A percentile compares a stretch with the other conserved stretches of the same genome.
These are phyloP conservation scores for Nothocercus nigrocapillus DNA, from an alignment of 2,113 vertebrate species.

Conservation along the genomic window DNA sequence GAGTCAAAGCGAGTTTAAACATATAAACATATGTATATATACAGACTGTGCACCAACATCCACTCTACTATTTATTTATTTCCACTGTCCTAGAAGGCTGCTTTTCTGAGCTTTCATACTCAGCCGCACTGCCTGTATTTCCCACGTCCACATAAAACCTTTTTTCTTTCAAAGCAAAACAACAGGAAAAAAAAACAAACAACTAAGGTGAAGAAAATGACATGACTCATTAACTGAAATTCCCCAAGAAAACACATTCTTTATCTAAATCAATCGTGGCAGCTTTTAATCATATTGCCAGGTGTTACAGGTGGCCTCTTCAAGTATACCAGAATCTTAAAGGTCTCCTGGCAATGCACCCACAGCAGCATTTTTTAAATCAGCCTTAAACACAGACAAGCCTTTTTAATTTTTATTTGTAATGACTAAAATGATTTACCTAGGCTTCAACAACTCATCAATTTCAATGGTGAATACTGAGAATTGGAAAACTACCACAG, in stretches of 20 bases:
- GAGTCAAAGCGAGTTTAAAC: not conserved
- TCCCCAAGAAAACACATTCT: not conserved
- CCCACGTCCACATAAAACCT: not conserved
- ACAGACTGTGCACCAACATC: not conserved
- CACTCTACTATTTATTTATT: not conserved
- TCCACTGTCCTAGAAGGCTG: not conserved
- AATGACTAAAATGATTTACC: not conserved
- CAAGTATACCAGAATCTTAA: not conserved
- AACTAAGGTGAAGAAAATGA: conserved; percentile 5
- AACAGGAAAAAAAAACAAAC: not conserved
- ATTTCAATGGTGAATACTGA: not conserved
- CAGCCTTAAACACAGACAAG: not conserved
- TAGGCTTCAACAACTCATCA: not conserved
- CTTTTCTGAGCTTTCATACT: not conserved
- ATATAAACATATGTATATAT: rapidly evolving
- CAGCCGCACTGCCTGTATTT: not conserved
- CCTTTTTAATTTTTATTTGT: conserved; percentile 50
- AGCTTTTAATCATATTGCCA: conserved; percentile 38
- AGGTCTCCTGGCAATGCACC: not conserved
- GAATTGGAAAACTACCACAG: not conserved
- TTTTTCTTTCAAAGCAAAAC: not conserved
- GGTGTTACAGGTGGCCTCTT: not conserved
- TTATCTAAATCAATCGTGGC: conserved; percentile 21
- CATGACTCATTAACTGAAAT: conserved; percentile 14
- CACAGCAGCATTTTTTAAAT: conserved; percentile 6